Conservation (phyloP, 92 coral and sea anemone species). For the Epizoanthus scotinus region DNA sequence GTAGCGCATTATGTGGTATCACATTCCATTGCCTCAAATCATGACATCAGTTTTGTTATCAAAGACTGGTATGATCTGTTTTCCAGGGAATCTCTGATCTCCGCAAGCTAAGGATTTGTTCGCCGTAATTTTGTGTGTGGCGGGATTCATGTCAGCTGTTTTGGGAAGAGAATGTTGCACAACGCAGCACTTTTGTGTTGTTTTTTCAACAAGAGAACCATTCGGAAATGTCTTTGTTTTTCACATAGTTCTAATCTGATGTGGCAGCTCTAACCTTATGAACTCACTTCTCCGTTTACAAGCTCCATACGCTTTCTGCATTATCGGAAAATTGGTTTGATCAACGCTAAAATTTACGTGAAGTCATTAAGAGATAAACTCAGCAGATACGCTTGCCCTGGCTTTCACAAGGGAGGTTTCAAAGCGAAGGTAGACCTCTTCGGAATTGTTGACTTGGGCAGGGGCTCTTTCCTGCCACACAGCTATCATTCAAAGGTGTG, state of each 20-base stretch:
- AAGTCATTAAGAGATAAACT: conserved; percentile 2
- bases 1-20: conserved; percentile 9
- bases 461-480: too few relatives aligned
- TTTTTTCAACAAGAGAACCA: neutral
- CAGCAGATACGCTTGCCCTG: neutral
- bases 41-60: conserved; percentile 37
- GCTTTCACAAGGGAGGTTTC: neutral
- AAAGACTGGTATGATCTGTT: conserved; percentile 16
- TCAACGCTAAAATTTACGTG: conserved; percentile 9
- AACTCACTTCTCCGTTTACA: conserved; percentile 23
- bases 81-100: conserved; percentile 12
- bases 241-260: conserved; percentile 6
- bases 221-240: conserved; percentile 3
- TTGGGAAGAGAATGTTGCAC: too few relatives aligned
- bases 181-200: neutral
- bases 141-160: neutral
- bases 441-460: too few relatives aligned
- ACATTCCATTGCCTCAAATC: neutral
- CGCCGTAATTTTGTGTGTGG: neutral
- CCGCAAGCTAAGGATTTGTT: neutral
- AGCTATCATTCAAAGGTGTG: too few relatives aligned
- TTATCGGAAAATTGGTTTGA: conserved; percentile 40
- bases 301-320: conserved; percentile 39
- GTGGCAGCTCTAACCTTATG: conserved; percentile 19
- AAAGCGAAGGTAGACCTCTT: neutral